These are phyloP conservation scores for Theretra japonica DNA, from an alignment of 2,888 invertebrate genomes.

Conservation along the genomic window DNA sequence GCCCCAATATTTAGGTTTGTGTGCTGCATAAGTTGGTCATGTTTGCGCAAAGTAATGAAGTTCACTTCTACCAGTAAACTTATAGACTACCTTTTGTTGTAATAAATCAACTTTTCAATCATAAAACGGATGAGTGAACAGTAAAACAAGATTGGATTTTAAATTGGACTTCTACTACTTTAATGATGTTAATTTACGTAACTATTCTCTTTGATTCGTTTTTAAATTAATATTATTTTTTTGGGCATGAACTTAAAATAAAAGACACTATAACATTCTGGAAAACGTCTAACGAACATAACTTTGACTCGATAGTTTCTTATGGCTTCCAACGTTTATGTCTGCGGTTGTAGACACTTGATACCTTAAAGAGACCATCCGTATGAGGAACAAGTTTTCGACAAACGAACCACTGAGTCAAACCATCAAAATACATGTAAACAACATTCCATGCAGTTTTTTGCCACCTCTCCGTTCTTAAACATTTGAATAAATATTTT, in stretches of 20 bases:
- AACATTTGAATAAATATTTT: slow-evolving; percentile 60
- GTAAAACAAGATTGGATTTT: slow-evolving; percentile 27
- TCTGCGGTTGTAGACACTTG: slow-evolving; percentile 1
- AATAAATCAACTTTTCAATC: slow-evolving; percentile 19
- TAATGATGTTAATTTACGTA: slow-evolving; percentile 23
- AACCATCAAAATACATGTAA: slow-evolving; percentile 46
- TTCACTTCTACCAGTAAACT: slow-evolving; percentile 17
- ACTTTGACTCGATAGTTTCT: not conserved
- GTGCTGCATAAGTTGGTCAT: too few species aligned
- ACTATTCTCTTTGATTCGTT: slow-evolving; percentile 3
- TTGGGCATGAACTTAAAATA: not conserved
- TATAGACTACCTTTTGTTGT: not conserved
- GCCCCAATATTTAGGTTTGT: not conserved
- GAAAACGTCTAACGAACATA: not conserved
- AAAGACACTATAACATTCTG: not conserved
- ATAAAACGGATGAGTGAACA: slow-evolving; percentile 20
- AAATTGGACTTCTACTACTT: slow-evolving; percentile 24
- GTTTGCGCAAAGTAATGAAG: not conserved
- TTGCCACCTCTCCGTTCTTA: slow-evolving; percentile 61
- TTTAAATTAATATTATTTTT: slow-evolving; percentile 2
- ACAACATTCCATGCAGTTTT: slow-evolving; percentile 71
- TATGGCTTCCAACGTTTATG: not conserved
- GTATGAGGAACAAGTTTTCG: slow-evolving; percentile 16
- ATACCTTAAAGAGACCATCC: slow-evolving; percentile 16
- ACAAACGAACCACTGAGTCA: slow-evolving; percentile 28